phyloP scores from a whole-genome alignment of 35 echinoderm and acorn worm species.

The Patiria miniata region DNA sequence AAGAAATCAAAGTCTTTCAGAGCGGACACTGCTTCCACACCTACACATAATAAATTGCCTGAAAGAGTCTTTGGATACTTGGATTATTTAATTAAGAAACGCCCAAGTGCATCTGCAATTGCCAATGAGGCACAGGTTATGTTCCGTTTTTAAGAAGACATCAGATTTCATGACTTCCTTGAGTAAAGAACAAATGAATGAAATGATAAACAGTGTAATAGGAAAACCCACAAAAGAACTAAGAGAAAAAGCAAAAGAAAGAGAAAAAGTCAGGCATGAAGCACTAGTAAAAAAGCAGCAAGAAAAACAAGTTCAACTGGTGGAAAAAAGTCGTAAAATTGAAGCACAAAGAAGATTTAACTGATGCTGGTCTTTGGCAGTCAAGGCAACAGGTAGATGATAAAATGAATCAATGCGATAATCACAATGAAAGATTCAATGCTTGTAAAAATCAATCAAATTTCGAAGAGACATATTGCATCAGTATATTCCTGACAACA shows the following conservation, averaged over 20 bases:
- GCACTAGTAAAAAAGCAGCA: constrained; percentile 23
- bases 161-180: not conserved
- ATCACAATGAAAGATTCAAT: constrained; percentile 41
- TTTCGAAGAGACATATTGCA: constrained; percentile 42
- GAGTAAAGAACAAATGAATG: not conserved
- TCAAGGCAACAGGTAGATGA: constrained; percentile 23
- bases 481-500: constrained; percentile 28
- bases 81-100: constrained; percentile 28
- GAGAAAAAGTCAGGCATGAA: constrained; percentile 12
- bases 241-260: constrained; percentile 7
- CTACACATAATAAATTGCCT: constrained; percentile 39
- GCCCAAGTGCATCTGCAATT: constrained; percentile 32
- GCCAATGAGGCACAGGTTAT: constrained; percentile 61
- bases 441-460: constrained; percentile 55
- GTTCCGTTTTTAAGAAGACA: constrained; percentile 42
- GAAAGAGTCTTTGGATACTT: constrained; percentile 48
- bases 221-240: not conserved
- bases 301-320: constrained; percentile 2
- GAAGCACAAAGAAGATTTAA: constrained; percentile 42
- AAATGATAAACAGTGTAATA: not conserved
- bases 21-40: constrained; percentile 10
- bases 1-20: not conserved
- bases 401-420: constrained; percentile 55
- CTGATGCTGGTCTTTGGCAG: constrained; percentile 51
- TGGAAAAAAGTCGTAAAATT: not conserved